phyloP scores from a whole-genome alignment of 2,888 invertebrate species.

The Chloroclysta siterata region DNA sequence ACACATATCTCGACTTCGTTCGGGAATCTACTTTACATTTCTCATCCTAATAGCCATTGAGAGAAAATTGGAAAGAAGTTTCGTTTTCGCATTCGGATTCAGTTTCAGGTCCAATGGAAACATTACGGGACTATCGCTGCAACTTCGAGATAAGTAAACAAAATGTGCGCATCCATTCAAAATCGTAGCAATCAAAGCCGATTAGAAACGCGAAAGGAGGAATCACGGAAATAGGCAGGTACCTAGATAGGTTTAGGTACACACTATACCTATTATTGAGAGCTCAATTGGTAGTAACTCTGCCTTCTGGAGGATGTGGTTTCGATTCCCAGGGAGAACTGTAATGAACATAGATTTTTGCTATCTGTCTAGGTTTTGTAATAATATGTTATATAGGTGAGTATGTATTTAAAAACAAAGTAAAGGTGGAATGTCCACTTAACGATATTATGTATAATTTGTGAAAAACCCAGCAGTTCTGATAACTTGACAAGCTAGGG shows the following conservation, averaged over 20 bases:
- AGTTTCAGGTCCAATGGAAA: constrained; percentile 58
- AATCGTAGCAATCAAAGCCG: constrained; percentile 31
- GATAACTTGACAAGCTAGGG: constrained; percentile 17
- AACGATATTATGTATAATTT: constrained; percentile 1
- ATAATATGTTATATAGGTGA: no score
- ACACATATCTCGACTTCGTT: constrained; percentile 81
- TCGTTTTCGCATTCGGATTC: constrained; percentile 72
- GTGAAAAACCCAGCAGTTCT: constrained; percentile 7
- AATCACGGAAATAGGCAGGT: background rate
- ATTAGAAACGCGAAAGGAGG: constrained; percentile 29
- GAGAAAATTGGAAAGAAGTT: constrained; percentile 84
- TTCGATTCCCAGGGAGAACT: no score
- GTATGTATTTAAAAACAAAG: no score
- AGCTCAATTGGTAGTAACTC: no score
- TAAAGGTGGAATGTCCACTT: no score
- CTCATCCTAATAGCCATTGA: constrained; percentile 84
- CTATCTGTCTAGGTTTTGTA: no score
- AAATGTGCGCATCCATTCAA: constrained; percentile 46
- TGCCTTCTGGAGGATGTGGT: no score
- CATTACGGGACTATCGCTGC: constrained; percentile 59
- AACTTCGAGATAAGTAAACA: constrained; percentile 55
- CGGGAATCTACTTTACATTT: constrained; percentile 83
- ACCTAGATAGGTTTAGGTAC: no score
- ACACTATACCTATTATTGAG: no score
- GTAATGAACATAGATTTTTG: no score